phyloP scores from a whole-genome alignment of 2,113 vertebrate species.

The Egretta garzetta region DNA sequence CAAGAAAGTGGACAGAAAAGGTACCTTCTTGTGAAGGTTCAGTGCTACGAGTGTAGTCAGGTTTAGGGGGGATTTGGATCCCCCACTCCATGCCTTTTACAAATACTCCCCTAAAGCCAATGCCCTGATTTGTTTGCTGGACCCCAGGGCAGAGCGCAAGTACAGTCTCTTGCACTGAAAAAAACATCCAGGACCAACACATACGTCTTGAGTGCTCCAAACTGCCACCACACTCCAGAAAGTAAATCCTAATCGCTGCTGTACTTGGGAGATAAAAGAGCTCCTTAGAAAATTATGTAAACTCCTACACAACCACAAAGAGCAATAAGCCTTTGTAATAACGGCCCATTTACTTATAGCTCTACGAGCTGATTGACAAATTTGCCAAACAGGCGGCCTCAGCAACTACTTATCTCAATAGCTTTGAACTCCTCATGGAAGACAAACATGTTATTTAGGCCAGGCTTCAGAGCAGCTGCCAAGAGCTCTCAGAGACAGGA shows the following conservation, averaged over 20 bases:
- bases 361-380: background rate
- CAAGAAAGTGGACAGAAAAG: background rate
- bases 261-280: background rate
- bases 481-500: conserved; percentile 9
- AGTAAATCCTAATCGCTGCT: background rate
- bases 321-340: background rate
- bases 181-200: background rate
- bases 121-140: background rate
- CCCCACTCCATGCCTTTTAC: background rate
- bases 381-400: conserved; percentile 9
- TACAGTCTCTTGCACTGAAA: background rate
- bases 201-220: accelerated
- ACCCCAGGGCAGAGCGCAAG: background rate
- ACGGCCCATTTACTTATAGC: background rate
- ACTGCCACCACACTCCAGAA: background rate
- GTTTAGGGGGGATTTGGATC: background rate
- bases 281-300: background rate
- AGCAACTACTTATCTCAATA: conserved; percentile 32
- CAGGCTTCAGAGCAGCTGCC: background rate
- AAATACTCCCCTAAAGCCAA: background rate
- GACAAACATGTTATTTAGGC: conserved; percentile 14
- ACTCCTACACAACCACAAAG: background rate
- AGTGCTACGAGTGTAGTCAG: background rate
- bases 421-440: background rate
- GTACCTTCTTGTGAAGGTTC: background rate